Evolutionary conservation across 2,113 vertebrate genomes (phyloP).

Genomic region (Syngnathus typhle): DNA sequence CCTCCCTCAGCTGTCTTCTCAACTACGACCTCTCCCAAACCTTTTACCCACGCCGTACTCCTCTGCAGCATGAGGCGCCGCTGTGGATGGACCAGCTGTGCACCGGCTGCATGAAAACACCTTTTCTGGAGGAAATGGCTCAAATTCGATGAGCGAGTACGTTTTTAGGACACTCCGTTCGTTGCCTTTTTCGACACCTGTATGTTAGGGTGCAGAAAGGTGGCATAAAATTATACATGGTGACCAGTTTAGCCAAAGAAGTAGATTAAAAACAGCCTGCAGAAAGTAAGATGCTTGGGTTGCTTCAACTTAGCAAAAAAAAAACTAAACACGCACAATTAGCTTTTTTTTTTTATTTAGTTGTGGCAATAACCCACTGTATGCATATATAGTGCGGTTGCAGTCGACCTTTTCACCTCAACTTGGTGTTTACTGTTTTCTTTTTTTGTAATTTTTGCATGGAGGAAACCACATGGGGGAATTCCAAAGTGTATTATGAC

Average conservation of each 20-base stretch:
- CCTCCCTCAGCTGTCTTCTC: slow-evolving; percentile 75
- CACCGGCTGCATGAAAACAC: slow-evolving; percentile 79
- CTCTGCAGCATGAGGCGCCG: slow-evolving; percentile 78
- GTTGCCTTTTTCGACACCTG: not conserved
- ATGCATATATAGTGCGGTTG: not conserved
- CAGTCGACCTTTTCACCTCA: not conserved
- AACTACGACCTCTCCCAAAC: slow-evolving; percentile 75
- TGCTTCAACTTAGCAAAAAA: not conserved
- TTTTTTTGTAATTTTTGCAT: not conserved
- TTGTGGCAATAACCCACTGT: not conserved
- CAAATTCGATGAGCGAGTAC: slow-evolving; percentile 68
- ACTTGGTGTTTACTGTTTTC: not conserved
- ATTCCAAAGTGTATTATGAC: not conserved
- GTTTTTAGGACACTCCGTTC: slow-evolving; percentile 7
- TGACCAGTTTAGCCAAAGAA: not conserved
- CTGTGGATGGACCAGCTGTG: slow-evolving; percentile 84
- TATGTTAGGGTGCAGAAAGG: not conserved
- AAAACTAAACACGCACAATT: not conserved
- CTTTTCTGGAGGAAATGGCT: slow-evolving; percentile 77
- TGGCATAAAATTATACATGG: too few species aligned
- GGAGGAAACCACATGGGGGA: not conserved
- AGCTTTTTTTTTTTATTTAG: not conserved
- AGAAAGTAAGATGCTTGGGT: not conserved
- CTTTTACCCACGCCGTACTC: slow-evolving; percentile 78
- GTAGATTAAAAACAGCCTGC: not conserved